phyloP scores from a whole-genome alignment of 37 sponge, comb jelly and placozoan species.

The Amphimedon queenslandica region DNA sequence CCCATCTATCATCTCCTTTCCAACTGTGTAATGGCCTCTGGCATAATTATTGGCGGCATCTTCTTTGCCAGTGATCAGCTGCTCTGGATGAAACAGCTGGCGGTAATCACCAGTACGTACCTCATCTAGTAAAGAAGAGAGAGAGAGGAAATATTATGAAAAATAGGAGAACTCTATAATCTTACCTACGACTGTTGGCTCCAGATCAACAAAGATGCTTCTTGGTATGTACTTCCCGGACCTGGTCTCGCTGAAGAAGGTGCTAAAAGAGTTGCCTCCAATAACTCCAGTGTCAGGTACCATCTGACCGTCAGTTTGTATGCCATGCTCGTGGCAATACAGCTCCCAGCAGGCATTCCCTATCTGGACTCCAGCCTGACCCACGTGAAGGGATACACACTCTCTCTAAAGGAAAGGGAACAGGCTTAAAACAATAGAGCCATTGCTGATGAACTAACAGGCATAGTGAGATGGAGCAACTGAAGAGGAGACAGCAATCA shows the following conservation, averaged over 20 bases:
- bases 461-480: too few species aligned
- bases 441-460: too few species aligned
- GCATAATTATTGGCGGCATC: constrained; percentile 99
- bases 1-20: too few species aligned
- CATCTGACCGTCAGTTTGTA: constrained; percentile 78
- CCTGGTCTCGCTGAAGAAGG: constrained; percentile 92
- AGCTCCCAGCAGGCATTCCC: constrained; percentile 85
- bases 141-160: too few species aligned
- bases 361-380: too few species aligned
- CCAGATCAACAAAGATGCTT: constrained; percentile 88
- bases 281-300: constrained; percentile 68
- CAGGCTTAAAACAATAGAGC: too few species aligned
- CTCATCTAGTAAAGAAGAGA: too few species aligned
- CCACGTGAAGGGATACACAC: constrained; percentile 88
- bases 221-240: constrained; percentile 93
- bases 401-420: too few species aligned
- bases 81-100: constrained; percentile 93
- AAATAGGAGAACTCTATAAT: too few species aligned
- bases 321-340: constrained; percentile 88
- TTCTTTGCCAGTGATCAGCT: constrained; percentile 94
- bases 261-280: constrained; percentile 94
- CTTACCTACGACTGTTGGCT: constrained; percentile 85
- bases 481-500: too few species aligned
- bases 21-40: constrained; percentile 96
- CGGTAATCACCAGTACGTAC: constrained; percentile 90